Evolutionary conservation across 2,113 vertebrate genomes (phyloP).

Genomic region (Bufo gargarizans): DNA sequence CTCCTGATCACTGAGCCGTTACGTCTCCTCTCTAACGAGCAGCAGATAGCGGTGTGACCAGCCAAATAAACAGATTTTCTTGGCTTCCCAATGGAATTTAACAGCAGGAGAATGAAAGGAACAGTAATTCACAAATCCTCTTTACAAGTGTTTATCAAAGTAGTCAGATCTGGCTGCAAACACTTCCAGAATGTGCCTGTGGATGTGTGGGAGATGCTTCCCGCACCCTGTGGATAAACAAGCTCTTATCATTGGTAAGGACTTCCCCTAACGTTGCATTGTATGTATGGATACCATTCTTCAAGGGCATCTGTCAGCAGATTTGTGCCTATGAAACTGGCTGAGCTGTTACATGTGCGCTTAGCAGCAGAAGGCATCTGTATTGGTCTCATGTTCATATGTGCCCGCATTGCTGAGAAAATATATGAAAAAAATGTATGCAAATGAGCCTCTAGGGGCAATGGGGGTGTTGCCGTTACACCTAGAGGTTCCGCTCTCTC

Average conservation of each 20-base stretch:
- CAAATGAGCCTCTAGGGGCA: too few species aligned
- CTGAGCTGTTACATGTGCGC: too few species aligned
- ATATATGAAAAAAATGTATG: too few species aligned
- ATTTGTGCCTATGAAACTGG: too few species aligned
- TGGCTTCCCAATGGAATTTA: constrained; percentile 14
- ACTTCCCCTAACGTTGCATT: background rate
- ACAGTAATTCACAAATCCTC: constrained; percentile 34
- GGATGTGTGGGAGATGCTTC: background rate
- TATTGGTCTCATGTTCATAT: too few species aligned
- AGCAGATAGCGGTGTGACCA: background rate
- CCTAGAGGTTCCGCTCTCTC: too few species aligned
- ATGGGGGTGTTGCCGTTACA: too few species aligned
- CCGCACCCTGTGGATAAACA: background rate
- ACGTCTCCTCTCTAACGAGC: background rate
- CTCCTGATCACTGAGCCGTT: background rate
- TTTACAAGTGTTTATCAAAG: constrained; percentile 16
- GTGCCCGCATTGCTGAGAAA: too few species aligned
- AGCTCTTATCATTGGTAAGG: background rate
- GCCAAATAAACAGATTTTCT: constrained; percentile 25
- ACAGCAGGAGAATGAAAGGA: constrained; percentile 4
- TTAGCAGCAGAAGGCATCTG: too few species aligned
- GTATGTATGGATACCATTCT: background rate
- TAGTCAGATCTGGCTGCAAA: constrained; percentile 10
- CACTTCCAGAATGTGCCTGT: constrained; percentile 24
- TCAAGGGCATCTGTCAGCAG: too few species aligned